Percentiles rank a stretch among this genome's conserved stretches.
Evolutionary conservation across 2,797 vertebrate species (phyloP).

Genomic region (Podargus strigoides): DNA sequence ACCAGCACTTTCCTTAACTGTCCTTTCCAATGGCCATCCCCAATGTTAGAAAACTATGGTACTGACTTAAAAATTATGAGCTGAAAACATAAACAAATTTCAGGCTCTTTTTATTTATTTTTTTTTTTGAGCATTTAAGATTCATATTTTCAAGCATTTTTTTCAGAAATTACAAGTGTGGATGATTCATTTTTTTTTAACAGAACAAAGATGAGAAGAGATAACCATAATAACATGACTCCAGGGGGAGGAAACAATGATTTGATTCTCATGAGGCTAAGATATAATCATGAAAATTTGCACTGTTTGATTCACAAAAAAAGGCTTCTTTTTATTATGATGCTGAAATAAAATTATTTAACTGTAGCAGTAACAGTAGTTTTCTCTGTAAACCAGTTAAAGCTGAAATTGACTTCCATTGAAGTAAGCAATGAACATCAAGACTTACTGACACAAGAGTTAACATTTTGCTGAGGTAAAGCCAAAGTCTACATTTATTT

Average conservation of each 20-base stretch:
- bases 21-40: background rate
- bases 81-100: background rate
- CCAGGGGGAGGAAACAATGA: background rate
- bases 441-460: background rate
- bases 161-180: background rate
- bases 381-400: conserved; percentile 21
- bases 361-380: background rate
- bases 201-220: background rate
- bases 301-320: background rate
- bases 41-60: background rate
- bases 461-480: conserved; percentile 27
- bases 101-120: background rate
- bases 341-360: conserved; percentile 16
- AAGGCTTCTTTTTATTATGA: conserved; percentile 1
- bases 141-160: background rate
- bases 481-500: background rate
- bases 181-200: background rate
- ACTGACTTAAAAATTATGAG: background rate
- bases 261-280: background rate
- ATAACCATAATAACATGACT: background rate
- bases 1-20: background rate
- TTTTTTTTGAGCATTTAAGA: background rate
- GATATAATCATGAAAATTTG: background rate
- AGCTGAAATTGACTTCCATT: conserved; percentile 28
- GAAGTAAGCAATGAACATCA: conserved; percentile 6